These are phyloP conservation scores for Drosophila melanosoma DNA, from an alignment of 2,888 invertebrate species.

Conservation along the genomic window DNA sequence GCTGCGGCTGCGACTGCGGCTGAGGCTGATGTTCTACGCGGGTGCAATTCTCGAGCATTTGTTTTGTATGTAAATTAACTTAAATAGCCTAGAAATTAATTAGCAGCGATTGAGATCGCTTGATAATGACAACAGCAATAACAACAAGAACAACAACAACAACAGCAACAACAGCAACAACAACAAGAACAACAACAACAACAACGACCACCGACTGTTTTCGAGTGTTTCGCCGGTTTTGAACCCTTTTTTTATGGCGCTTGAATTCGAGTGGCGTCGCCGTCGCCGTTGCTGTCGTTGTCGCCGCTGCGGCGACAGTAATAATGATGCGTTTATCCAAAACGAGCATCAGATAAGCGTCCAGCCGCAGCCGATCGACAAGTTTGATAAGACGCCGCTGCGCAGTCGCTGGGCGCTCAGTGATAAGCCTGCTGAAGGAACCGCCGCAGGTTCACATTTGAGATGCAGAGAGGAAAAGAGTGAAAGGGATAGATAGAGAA, in stretches of 20 bases:
- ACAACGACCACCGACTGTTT: conserved; percentile 57
- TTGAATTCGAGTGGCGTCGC: conserved; percentile 39
- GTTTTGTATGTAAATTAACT: conserved; percentile 77
- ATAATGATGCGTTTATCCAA: conserved; percentile 83
- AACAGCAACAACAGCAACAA: conserved; percentile 9
- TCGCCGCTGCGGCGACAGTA: conserved; percentile 73
- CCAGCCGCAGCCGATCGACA: conserved; percentile 74
- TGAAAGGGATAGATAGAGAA: neutral
- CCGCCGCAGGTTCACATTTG: neutral
- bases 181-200: neutral
- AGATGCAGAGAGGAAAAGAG: neutral
- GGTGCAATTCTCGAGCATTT: conserved; percentile 66
- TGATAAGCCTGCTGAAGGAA: conserved; percentile 42
- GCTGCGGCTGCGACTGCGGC: neutral
- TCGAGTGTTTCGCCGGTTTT: conserved; percentile 38
- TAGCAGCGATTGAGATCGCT: conserved; percentile 79
- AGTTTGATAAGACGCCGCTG: conserved; percentile 73
- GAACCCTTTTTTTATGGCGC: conserved; percentile 56
- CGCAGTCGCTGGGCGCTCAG: conserved; percentile 61
- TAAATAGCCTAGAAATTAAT: conserved; percentile 81
- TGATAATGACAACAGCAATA: conserved; percentile 68
- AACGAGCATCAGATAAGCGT: conserved; percentile 82
- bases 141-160: conserved; percentile 15
- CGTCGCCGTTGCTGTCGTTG: conserved; percentile 29
- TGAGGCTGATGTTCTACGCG: conserved; percentile 50